Evolutionary conservation across 2,113 vertebrate genomes (phyloP), one percentile per base, ranked within the genome.

Genomic region (Maccullochella peelii): DNA sequence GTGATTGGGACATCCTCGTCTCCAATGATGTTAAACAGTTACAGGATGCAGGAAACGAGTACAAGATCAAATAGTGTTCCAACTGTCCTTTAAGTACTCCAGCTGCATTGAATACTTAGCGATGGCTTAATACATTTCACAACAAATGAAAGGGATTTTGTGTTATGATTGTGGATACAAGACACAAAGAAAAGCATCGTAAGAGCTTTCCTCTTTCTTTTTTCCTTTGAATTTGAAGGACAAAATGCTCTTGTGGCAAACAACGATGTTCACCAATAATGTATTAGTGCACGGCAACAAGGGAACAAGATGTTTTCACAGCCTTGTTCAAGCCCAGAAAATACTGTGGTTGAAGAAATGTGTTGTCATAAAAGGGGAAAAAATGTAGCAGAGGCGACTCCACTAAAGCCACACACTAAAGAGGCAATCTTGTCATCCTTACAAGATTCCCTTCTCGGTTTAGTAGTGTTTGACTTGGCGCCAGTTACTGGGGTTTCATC

Each of bases 391-490:
- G 77, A 65, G 87, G 82, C 65, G 52, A 88, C 65, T 76, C 27
- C 9, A n/a, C n/a, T n/a, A n/a, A 61, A 77, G 77, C 52, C 58
- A 36, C 91, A 85, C 68, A 77, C 84, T 85, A 82, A 85, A 89
- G 74, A 90, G 87, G 67, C 79, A 83, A 78, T 88, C 57, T 79
- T 88, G 88, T 88, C 88, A 80, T 77, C 77, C 30, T 63, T 72
- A 87, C 79, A 85, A 84, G 86, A 83, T 85, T 87, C 63, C 78
- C 84, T 69, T 83, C 82, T 89, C 38, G 61, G 82, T 87, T 87
- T 86, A 75, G 90, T 78, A 30, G 55, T 84, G 86, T 91, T 92
- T 91, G 90, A 90, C 86, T 91, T 82, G 88, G 90, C 27, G 52
- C 78, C 87, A 87, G 84, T 88, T 70, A 66, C 88, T 42, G 54